phyloP scores from a whole-genome alignment of 1,140 invertebrate genomes.

The Arctopsyche grandis region DNA sequence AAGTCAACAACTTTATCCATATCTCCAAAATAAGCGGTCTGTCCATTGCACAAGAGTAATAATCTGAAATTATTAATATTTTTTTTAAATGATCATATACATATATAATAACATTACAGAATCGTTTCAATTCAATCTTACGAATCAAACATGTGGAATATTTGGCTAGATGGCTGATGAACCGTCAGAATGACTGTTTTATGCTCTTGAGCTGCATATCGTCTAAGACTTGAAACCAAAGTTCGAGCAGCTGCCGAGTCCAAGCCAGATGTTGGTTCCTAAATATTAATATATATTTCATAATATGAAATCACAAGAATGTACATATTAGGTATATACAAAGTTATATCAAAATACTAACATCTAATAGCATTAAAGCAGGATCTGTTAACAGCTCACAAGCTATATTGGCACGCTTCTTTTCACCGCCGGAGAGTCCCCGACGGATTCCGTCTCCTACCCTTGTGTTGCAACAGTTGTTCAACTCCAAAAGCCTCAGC shows the following conservation, averaged over 20 bases:
- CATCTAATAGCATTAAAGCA: conserved; percentile 84
- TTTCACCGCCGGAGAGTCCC: conserved; percentile 87
- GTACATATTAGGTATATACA: neutral
- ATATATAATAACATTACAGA: conserved; percentile 8
- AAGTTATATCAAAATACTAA: conserved; percentile 66
- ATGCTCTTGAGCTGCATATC: conserved; percentile 79
- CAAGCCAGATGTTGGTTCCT: conserved; percentile 89
- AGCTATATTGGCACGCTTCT: conserved; percentile 87
- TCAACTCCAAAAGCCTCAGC: conserved; percentile 80
- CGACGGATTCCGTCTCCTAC: conserved; percentile 83
- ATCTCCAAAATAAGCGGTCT: conserved; percentile 84
- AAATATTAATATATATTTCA: neutral
- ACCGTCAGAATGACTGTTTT: conserved; percentile 86
- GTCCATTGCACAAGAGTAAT: conserved; percentile 79
- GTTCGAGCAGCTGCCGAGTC: conserved; percentile 85
- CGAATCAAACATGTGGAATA: conserved; percentile 86
- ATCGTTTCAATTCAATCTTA: conserved; percentile 26
- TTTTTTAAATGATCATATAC: neutral
- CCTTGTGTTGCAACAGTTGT: conserved; percentile 82
- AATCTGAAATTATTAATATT: conserved; percentile 65
- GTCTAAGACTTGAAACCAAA: conserved; percentile 79
- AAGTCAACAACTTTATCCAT: conserved; percentile 81
- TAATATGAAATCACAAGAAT: neutral
- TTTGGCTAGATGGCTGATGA: conserved; percentile 89
- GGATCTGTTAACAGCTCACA: conserved; percentile 89